A percentile compares a stretch with the other conserved stretches of the same genome.
Conservation (phyloP, 53 echinoderm and acorn worm species). For the Astropecten irregularis region DNA sequence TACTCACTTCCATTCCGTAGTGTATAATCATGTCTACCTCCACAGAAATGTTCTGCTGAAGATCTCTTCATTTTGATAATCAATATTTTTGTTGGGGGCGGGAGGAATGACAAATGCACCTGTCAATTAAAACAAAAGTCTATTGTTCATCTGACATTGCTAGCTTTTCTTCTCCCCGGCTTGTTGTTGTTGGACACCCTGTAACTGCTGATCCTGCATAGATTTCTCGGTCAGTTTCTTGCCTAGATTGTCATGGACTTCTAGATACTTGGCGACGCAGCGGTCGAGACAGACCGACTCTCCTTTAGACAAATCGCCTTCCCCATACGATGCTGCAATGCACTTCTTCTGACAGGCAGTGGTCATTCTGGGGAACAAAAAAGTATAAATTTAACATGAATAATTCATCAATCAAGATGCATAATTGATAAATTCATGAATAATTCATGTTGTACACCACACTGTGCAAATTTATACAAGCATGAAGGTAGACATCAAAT, state of each 20-base stretch:
- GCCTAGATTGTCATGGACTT: slow-evolving; percentile 93
- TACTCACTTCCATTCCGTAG: too few relatives aligned
- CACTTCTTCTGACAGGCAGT: slow-evolving; percentile 97
- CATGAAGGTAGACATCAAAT: too few relatives aligned
- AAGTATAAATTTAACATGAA: too few relatives aligned
- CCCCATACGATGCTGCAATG: slow-evolving; percentile 84
- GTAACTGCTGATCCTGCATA: slow-evolving; percentile 85
- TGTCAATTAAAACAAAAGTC: not conserved
- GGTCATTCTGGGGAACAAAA: slow-evolving; percentile 76
- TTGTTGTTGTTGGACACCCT: slow-evolving; percentile 66
- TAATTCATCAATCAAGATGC: too few relatives aligned
- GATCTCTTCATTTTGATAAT: too few relatives aligned
- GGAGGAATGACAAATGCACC: not conserved
- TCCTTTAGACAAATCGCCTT: slow-evolving; percentile 92
- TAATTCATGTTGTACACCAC: too few relatives aligned
- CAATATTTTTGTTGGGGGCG: too few relatives aligned
- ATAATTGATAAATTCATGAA: too few relatives aligned
- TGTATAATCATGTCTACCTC: too few relatives aligned
- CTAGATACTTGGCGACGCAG: slow-evolving; percentile 95
- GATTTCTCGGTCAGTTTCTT: slow-evolving; percentile 98
- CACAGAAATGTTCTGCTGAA: too few relatives aligned
- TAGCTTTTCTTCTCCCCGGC: slow-evolving; percentile 27
- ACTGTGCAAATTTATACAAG: too few relatives aligned
- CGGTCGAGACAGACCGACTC: slow-evolving; percentile 94
- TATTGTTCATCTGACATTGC: not conserved